A percentile compares a stretch with the other conserved stretches of the same genome.
Conservation (phyloP, 2,113 vertebrate species). For the Nothocercus julius region DNA sequence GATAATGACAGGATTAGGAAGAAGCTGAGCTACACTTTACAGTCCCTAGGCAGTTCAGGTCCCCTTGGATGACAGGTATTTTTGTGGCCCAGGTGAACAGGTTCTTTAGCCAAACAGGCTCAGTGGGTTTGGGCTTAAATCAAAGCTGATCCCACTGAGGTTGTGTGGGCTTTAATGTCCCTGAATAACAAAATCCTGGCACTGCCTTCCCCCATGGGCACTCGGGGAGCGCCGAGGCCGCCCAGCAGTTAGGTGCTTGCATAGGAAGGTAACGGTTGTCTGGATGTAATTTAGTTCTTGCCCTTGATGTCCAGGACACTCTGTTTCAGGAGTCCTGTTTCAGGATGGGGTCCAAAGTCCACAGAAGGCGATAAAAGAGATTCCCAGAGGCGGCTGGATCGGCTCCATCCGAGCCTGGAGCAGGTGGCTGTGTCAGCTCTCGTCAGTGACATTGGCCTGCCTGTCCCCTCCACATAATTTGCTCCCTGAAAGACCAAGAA, state of each 20-base stretch:
- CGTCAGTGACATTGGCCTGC: background rate
- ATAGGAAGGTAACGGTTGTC: background rate
- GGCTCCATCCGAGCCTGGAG: background rate
- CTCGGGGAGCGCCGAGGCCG: background rate
- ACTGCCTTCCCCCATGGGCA: background rate
- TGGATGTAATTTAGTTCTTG: background rate
- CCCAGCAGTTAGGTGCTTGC: background rate
- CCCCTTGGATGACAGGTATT: background rate
- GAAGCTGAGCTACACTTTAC: too few species aligned
- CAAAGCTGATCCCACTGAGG: background rate
- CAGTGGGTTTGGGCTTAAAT: background rate
- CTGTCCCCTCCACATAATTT: background rate
- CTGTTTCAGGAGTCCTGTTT: background rate
- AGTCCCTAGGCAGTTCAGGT: background rate
- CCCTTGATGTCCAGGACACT: background rate
- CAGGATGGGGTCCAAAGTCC: background rate
- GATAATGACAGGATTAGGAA: too few species aligned
- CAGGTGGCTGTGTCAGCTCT: background rate
- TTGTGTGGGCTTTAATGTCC: background rate
- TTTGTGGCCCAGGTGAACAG: background rate
- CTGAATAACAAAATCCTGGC: too few species aligned
- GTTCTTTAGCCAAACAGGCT: background rate
- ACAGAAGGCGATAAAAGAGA: background rate
- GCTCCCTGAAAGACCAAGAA: background rate
- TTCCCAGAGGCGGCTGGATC: background rate